Conservation (phyloP, 1,140 invertebrate species). For the Stenopsyche tienmushanensis region DNA sequence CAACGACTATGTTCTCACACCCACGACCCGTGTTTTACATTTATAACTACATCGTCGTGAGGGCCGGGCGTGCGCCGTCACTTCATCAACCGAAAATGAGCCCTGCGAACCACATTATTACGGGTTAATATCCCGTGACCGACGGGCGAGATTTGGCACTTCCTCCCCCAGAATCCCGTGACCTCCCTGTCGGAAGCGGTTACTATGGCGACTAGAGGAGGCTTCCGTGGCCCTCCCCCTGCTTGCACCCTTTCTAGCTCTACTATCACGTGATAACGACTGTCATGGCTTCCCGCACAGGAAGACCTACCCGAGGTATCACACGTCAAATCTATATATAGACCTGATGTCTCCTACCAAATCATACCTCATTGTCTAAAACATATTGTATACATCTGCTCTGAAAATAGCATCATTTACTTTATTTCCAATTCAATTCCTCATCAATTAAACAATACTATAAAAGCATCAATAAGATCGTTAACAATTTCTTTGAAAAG, state of each 20-base stretch:
- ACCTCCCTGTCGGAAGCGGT: constrained; percentile 33
- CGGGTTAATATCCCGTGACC: constrained; percentile 36
- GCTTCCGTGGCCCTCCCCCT: not conserved
- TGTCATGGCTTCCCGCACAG: constrained; percentile 34
- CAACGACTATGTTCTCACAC: not conserved
- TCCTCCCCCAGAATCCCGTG: not conserved
- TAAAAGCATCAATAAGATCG: too few relatives aligned
- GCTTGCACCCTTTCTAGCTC: constrained; percentile 1
- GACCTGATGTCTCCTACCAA: too few relatives aligned
- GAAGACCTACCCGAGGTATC: not conserved
- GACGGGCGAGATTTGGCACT: not conserved
- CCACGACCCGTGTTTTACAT: constrained; percentile 39
- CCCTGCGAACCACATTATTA: constrained; percentile 35
- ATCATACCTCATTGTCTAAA: too few relatives aligned
- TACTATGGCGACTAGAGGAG: constrained; percentile 34
- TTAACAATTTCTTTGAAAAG: too few relatives aligned
- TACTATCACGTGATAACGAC: constrained; percentile 39
- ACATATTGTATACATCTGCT: too few relatives aligned
- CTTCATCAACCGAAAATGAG: constrained; percentile 37
- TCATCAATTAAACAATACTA: too few relatives aligned
- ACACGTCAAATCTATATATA: not conserved
- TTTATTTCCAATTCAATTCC: too few relatives aligned
- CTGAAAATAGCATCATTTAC: too few relatives aligned
- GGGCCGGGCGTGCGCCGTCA: constrained; percentile 8
- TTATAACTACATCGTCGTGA: constrained; percentile 38